Base-by-base conservation (phyloP, 2,888 invertebrate genomes). In the Kryphioiulus occultus region DNA sequence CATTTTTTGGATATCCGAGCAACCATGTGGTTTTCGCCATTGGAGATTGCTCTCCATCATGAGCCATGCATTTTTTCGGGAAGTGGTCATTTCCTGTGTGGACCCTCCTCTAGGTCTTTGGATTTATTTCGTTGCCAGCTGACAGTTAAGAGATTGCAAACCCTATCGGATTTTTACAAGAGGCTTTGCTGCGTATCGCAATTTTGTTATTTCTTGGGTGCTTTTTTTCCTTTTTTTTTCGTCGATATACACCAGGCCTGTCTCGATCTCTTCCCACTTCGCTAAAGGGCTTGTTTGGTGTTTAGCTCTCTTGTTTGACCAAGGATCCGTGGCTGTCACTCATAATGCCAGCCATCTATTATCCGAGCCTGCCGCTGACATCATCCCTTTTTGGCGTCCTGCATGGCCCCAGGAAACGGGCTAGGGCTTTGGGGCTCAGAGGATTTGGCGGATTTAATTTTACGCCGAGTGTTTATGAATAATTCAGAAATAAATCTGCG, bases 11-110 rank as follows among this genome's bases (percentile, higher is more conserved):
- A 22, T 22, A n/a, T 59, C 22, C n/a, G 59, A 59, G 59, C 22
- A 59, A 59, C 59, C 59, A n/a, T 59, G 59, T 22, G 59, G 59
- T 59, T 59, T 59, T 59, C 59, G 59, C 59, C 59, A 22, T 59
- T 22, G 59, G 59, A 22, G 22, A n/a, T 59, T 59, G 19, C 53
- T 53, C n/a, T 53, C n/a, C 19, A 2, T 53, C 53, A 53, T 53
- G 53, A 1, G 15, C 47, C 12, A 17, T n/a, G 1, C 53, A 59
- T 59, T 10, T 59, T n/a, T 59, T 44, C 1, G 44, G 59, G 59
- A 59, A 59, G 59, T 59, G 59, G 59, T 59, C 59, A 59, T 59
- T 59, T 59, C 59, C 59, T 59, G 59, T 53, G 19, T 10, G 59
- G 4, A n/a, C 53, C 1, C 53, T 53, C 19, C 53, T 53, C n/a